These are phyloP conservation scores for Strigops habroptila DNA, from an alignment of 2,113 vertebrate species.

Conservation along the genomic window DNA sequence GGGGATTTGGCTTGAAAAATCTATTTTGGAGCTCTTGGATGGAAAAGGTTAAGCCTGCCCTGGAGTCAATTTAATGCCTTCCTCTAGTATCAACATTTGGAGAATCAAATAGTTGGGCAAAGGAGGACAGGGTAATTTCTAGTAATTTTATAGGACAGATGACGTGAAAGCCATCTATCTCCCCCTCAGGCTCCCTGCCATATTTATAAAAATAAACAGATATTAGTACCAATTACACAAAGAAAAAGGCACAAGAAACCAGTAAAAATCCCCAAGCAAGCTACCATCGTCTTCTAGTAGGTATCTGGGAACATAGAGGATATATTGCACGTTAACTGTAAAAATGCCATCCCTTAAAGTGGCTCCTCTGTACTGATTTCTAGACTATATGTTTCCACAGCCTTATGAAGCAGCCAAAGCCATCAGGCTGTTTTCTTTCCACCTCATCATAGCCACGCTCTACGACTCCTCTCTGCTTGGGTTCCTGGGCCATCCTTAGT, in stretches of 20 bases:
- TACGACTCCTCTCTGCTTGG: fast-evolving
- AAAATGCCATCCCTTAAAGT: background rate
- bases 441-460: fast-evolving
- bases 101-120: slow-evolving; percentile 26
- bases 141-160: slow-evolving; percentile 5
- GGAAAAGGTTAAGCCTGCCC: slow-evolving; percentile 25
- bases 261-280: background rate
- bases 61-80: background rate
- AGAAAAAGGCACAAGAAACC: background rate
- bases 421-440: background rate
- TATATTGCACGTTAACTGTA: background rate
- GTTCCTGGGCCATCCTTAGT: background rate
- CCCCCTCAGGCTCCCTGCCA: background rate
- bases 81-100: slow-evolving; percentile 1
- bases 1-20: slow-evolving; percentile 7
- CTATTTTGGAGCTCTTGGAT: background rate
- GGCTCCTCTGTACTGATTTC: background rate
- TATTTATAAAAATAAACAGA: background rate
- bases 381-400: background rate
- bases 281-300: background rate
- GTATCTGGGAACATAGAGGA: background rate
- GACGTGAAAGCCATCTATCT: background rate
- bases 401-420: background rate
- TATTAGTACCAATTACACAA: background rate
- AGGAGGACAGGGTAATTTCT: background rate